These are phyloP conservation scores for Rachycentron canadum DNA, from an alignment of 2,797 vertebrate genomes.

Conservation along the genomic window DNA sequence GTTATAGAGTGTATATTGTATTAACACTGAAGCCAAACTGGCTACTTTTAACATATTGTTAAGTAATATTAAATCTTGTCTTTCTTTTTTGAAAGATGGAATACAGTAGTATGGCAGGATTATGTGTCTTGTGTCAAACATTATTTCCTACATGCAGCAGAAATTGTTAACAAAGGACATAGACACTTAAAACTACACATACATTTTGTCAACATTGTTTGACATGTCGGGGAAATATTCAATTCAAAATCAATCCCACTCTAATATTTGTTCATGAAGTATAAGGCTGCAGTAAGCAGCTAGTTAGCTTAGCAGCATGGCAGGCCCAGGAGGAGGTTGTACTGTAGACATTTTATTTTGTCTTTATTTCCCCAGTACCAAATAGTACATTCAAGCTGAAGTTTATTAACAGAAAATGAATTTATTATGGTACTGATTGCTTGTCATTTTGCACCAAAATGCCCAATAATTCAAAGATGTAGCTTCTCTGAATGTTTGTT, in stretches of 20 bases:
- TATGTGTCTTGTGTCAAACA: slow-evolving; percentile 84
- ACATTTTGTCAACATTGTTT: background rate
- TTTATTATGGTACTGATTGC: background rate
- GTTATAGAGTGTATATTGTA: slow-evolving; percentile 99
- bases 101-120: slow-evolving; percentile 98
- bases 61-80: slow-evolving; percentile 99
- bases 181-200: slow-evolving; percentile 14
- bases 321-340: background rate
- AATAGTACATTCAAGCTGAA: background rate
- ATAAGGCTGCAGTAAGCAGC: background rate
- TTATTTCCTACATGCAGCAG: slow-evolving; percentile 60
- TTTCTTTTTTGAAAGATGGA: slow-evolving; percentile 99
- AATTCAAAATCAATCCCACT: background rate
- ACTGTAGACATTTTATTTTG: no score
- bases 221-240: background rate
- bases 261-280: background rate
- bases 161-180: background rate
- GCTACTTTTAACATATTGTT: slow-evolving; percentile 99
- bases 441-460: background rate
- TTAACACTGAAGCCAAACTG: slow-evolving; percentile 99
- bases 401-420: background rate
- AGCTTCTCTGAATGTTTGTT: background rate
- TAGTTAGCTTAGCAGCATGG: background rate
- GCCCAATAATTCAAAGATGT: no score
- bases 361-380: background rate